phyloP scores from a whole-genome alignment of 2,888 invertebrate genomes.

The Spatulosminthurus flaviceps region DNA sequence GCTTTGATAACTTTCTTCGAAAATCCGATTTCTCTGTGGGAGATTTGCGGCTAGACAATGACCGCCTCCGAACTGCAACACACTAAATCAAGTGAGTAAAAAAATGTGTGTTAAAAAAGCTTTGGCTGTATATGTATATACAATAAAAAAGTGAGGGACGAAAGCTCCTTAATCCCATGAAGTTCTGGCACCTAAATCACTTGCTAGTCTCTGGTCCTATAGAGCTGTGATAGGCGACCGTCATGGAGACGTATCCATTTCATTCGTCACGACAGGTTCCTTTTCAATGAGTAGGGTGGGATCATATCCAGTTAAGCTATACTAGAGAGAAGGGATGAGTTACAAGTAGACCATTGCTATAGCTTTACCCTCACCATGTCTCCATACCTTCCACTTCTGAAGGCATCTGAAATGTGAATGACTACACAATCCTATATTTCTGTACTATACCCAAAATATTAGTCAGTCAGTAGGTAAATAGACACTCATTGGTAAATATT shows the following conservation, averaged over 20 bases:
- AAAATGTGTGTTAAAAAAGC: too few relatives aligned
- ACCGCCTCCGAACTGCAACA: too few relatives aligned
- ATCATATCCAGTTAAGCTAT: not conserved
- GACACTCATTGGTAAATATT: too few relatives aligned
- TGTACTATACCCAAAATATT: too few relatives aligned
- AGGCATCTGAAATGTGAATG: too few relatives aligned
- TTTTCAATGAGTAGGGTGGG: not conserved
- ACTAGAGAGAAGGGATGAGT: not conserved
- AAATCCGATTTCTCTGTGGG: not conserved
- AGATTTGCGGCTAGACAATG: not conserved
- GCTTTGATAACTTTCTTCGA: not conserved
- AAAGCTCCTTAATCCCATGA: not conserved
- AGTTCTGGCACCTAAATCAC: not conserved
- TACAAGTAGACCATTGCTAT: not conserved
- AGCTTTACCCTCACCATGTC: not conserved
- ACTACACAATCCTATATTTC: too few relatives aligned
- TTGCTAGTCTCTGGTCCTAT: not conserved
- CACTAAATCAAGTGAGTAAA: too few relatives aligned
- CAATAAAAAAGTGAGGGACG: too few relatives aligned
- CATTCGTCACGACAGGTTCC: conserved; percentile 3
- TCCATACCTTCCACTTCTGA: too few relatives aligned
- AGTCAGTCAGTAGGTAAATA: too few relatives aligned
- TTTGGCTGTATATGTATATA: too few relatives aligned
- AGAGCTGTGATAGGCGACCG: not conserved
- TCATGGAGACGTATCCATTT: conserved; percentile 11